phyloP scores from a whole-genome alignment of 1,140 invertebrate genomes.

The Drosophila arawakana region DNA sequence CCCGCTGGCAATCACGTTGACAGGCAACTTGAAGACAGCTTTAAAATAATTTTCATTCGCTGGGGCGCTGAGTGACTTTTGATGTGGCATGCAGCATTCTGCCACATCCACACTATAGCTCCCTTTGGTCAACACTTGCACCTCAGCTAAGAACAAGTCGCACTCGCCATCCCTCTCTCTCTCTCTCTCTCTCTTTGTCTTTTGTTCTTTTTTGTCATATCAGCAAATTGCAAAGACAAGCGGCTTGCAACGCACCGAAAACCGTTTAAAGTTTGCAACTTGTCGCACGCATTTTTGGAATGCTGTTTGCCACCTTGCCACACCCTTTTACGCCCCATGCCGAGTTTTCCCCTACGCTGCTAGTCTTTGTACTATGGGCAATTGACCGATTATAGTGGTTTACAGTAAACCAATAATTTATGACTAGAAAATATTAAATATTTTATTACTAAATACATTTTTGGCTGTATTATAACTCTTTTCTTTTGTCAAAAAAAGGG shows the following conservation, averaged over 20 bases:
- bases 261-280: conserved; percentile 59
- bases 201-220: conserved; percentile 47
- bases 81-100: conserved; percentile 46
- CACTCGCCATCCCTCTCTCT: conserved; percentile 2
- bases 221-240: conserved; percentile 72
- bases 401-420: no score
- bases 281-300: conserved; percentile 48
- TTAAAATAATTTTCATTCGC: conserved; percentile 67
- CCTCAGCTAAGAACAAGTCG: conserved; percentile 13
- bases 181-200: neutral
- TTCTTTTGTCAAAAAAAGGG: no score
- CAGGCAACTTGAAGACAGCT: conserved; percentile 68
- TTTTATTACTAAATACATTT: no score
- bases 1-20: conserved; percentile 32
- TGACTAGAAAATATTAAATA: no score
- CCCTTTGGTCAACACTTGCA: conserved; percentile 1
- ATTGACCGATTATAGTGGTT: no score
- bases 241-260: conserved; percentile 54
- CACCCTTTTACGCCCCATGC: neutral
- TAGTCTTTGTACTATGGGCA: no score
- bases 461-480: no score
- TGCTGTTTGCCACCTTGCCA: conserved; percentile 7
- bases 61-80: conserved; percentile 64
- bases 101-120: neutral
- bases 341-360: no score